These are phyloP conservation scores for Hypotaenidia okinawae DNA, from an alignment of 2,797 vertebrate genomes.

Conservation along the genomic window DNA sequence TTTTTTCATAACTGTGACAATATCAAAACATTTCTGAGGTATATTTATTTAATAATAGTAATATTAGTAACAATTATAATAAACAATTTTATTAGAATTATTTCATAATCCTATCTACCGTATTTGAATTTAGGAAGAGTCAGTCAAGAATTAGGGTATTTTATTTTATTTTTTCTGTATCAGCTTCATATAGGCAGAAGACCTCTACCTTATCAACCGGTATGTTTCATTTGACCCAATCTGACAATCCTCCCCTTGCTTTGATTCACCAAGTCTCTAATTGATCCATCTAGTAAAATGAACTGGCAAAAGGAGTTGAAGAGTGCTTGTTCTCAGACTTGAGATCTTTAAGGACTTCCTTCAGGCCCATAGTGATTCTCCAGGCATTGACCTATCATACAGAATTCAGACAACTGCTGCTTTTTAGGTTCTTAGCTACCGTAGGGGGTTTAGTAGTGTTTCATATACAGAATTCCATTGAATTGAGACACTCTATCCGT, in stretches of 20 bases:
- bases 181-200: background rate
- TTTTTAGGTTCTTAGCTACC: background rate
- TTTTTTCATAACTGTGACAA: background rate
- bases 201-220: no score
- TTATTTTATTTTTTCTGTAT: background rate
- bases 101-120: background rate
- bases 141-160: background rate
- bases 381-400: background rate
- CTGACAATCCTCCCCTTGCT: fast-evolving
- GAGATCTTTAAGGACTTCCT: background rate
- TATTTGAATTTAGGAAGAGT: background rate
- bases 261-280: background rate
- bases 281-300: background rate
- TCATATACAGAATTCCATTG: fast-evolving
- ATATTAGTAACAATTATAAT: background rate
- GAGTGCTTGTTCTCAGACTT: background rate
- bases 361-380: background rate
- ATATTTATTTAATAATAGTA: no score
- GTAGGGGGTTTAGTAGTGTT: background rate
- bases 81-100: background rate
- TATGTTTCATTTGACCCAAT: background rate
- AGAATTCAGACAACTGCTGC: fast-evolving
- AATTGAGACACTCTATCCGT: fast-evolving
- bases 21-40: no score
- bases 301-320: background rate